Conservation (phyloP, 2,797 vertebrate species). For the Clangula hyemalis region DNA sequence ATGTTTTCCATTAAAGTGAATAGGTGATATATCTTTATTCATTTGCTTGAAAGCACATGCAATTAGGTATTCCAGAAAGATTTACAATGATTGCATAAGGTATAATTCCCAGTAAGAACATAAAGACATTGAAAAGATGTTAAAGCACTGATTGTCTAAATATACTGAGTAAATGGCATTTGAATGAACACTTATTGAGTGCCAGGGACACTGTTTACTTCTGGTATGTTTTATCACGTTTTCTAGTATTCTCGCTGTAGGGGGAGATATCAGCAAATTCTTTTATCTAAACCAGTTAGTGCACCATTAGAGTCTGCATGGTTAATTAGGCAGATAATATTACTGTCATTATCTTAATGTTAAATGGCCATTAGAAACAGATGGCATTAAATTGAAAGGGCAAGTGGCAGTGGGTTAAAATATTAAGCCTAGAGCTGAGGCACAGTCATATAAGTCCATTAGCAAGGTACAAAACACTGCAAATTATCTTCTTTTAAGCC, state of each 20-base stretch:
- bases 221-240: slow-evolving; percentile 61
- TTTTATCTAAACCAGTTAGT: slow-evolving; percentile 82
- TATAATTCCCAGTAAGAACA: slow-evolving; percentile 30
- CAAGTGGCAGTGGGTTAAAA: slow-evolving; percentile 56
- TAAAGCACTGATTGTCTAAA: slow-evolving; percentile 64
- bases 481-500: slow-evolving; percentile 50
- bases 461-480: slow-evolving; percentile 72
- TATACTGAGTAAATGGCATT: slow-evolving; percentile 65
- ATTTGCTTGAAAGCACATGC: not conserved
- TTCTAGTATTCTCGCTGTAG: slow-evolving; percentile 58
- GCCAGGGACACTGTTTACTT: slow-evolving; percentile 58
- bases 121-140: slow-evolving; percentile 66
- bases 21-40: not conserved
- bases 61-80: slow-evolving; percentile 42
- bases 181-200: slow-evolving; percentile 62
- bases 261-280: slow-evolving; percentile 75
- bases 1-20: not conserved
- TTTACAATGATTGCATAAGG: slow-evolving; percentile 27
- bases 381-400: slow-evolving; percentile 65
- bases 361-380: slow-evolving; percentile 79
- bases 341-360: slow-evolving; percentile 78
- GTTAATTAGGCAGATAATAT: slow-evolving; percentile 80
- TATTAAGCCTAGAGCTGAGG: slow-evolving; percentile 56
- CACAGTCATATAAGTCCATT: slow-evolving; percentile 71
- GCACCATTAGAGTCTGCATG: slow-evolving; percentile 75